Percentiles rank a stretch among this genome's conserved stretches.
phyloP scores from a whole-genome alignment of 2,888 invertebrate genomes.

The Cataglyphis rosenhaueri region DNA sequence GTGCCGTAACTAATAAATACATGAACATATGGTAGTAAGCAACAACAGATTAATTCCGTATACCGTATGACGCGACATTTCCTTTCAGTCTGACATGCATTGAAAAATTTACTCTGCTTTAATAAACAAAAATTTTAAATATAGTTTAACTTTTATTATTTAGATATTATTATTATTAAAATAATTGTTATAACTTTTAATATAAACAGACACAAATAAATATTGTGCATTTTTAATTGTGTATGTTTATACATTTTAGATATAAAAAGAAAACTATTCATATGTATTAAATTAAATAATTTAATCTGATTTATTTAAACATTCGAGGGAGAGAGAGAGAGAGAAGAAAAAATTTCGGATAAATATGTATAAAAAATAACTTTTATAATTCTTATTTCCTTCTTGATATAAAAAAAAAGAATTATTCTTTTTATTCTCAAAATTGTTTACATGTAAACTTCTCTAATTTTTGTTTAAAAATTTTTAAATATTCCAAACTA shows the following conservation, averaged over 20 bases:
- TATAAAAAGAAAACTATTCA: not conserved
- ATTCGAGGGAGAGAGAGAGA: not conserved
- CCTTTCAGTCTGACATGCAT: not conserved
- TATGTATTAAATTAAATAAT: not conserved
- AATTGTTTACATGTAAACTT: not conserved
- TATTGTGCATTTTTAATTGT: not conserved
- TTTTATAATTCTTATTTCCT: not conserved
- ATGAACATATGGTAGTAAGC: not conserved
- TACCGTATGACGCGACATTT: slow-evolving; percentile 22
- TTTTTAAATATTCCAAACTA: not conserved
- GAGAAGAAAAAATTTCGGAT: not conserved
- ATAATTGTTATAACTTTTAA: not conserved
- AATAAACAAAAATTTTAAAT: not conserved
- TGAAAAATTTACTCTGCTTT: not conserved
- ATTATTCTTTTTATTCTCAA: not conserved
- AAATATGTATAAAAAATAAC: not conserved
- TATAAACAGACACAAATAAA: not conserved
- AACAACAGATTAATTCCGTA: not conserved
- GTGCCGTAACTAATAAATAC: slow-evolving; percentile 13
- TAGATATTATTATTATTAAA: not conserved
- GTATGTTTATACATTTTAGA: too few species aligned
- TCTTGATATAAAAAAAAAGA: not conserved
- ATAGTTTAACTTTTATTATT: not conserved
- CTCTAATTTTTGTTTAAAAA: not conserved
- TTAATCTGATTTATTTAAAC: not conserved